These are phyloP conservation scores for Drosophila rellima DNA, from an alignment of 2,888 invertebrate species.

Conservation along the genomic window DNA sequence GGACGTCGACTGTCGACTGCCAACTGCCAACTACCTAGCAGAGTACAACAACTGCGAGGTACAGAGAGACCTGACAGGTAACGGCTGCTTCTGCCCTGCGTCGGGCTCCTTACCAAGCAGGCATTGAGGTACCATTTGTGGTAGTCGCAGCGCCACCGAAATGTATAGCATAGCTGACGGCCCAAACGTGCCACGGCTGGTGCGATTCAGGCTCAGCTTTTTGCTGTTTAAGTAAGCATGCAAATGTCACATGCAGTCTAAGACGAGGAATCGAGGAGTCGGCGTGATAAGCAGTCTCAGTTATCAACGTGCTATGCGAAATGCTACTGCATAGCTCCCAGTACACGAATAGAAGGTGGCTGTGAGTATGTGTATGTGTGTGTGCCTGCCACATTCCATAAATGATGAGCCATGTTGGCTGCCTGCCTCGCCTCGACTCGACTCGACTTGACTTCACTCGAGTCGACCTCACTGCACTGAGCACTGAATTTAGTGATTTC, in stretches of 20 bases:
- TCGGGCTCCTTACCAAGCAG: neutral
- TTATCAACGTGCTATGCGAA: slow-evolving; percentile 66
- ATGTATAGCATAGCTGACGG: slow-evolving; percentile 66
- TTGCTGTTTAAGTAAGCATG: slow-evolving; percentile 81
- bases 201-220: slow-evolving; percentile 39
- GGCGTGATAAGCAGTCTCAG: slow-evolving; percentile 75
- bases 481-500: slow-evolving; percentile 72
- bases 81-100: slow-evolving; percentile 15
- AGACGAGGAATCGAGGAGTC: slow-evolving; percentile 16
- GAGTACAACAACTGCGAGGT: slow-evolving; percentile 11
- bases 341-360: slow-evolving; percentile 4
- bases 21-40: slow-evolving; percentile 31
- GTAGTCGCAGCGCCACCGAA: slow-evolving; percentile 41
- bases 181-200: slow-evolving; percentile 49
- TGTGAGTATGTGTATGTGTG: slow-evolving; percentile 9
- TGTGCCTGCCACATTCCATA: slow-evolving; percentile 53
- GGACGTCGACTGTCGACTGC: slow-evolving; percentile 58
- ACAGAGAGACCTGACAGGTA: slow-evolving; percentile 7
- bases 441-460: neutral
- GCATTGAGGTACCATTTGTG: slow-evolving; percentile 37
- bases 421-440: slow-evolving; percentile 21
- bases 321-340: slow-evolving; percentile 40
- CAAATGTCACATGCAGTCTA: slow-evolving; percentile 74
- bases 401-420: slow-evolving; percentile 66
- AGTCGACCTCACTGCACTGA: slow-evolving; percentile 12